phyloP scores from a whole-genome alignment of 2,113 vertebrate species.

The Thunnus maccoyii region DNA sequence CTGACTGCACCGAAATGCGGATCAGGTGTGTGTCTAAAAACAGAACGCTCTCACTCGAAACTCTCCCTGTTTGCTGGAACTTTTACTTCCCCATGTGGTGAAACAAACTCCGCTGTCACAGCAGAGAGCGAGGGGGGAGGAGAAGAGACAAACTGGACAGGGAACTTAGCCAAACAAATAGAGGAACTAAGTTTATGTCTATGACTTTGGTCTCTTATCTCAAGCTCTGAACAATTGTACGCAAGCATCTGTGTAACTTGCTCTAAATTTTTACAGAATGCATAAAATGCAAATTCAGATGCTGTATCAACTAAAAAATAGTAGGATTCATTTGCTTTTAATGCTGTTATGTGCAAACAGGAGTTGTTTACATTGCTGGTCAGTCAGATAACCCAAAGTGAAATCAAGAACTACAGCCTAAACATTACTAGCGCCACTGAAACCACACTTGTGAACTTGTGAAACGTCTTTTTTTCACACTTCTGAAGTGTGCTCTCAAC shows the following conservation, averaged over 20 bases:
- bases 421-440: neutral
- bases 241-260: neutral
- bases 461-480: slow-evolving; percentile 35
- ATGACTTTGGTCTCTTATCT: slow-evolving; percentile 31
- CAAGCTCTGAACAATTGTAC: neutral
- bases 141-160: slow-evolving; percentile 59
- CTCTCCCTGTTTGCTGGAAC: slow-evolving; percentile 50
- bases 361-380: neutral
- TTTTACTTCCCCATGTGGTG: slow-evolving; percentile 73
- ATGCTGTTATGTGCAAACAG: neutral
- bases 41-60: slow-evolving; percentile 45
- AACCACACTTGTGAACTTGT: slow-evolving; percentile 9
- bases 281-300: neutral
- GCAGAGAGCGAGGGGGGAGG: slow-evolving; percentile 13
- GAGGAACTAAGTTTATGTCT: slow-evolving; percentile 64
- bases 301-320: neutral
- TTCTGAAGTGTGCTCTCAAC: neutral
- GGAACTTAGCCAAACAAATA: slow-evolving; percentile 67
- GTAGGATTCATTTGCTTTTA: neutral
- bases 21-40: slow-evolving; percentile 52
- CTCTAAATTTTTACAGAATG: neutral
- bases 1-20: neutral
- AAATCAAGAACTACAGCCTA: neutral
- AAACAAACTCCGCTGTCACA: slow-evolving; percentile 55
- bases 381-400: neutral